Evolutionary conservation across 1,140 invertebrate species (phyloP), one percentile per base, ranked within the genome.

Genomic region (Scaptodrosophila lebanonensis): DNA sequence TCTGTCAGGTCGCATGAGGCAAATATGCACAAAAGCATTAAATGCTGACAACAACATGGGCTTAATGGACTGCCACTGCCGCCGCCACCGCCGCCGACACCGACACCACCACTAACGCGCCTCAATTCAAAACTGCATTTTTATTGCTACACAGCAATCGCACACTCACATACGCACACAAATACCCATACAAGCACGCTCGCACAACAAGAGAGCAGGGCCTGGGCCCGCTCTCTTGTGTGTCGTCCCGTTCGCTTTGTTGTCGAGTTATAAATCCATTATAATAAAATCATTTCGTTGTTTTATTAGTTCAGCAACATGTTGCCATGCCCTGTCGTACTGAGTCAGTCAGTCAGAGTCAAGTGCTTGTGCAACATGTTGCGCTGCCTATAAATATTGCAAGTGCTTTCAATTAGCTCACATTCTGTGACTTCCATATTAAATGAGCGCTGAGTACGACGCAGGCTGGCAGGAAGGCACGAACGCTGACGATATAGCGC

Each of bases 351-450:
- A 15, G 11, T 25, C 29, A 16, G 29, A 62, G 83, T 77, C 75
- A 84, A 84, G 82, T 84, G 71, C 51, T 66, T 67, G 59, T 16
- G 82, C 82, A 84, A 84, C 82, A 82, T 84, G 72, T 70, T 77
- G 67, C 58, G 29, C 44, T 54, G 59, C 70, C 61, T 62, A 84
- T 84, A 84, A 84, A 84, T 84, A 82, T 73, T 84, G 82, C 75
- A 84, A 84, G 73, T 84, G 82, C 82, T 84, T 84, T 84, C 82
- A 84, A 84, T 84, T 84, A 84, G 79, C 79, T 76, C 75, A 68
- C 79, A 73, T 84, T 84, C 71, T 84, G 70, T 76, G 82, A 82
- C 82, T 84, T 84, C 64, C 63, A 84, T 84, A 84, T 75, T 73
- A 73, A 82, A 79, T 82, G 75, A 79, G 69, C 69, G 69, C 67